Base-by-base conservation (phyloP, 2,113 vertebrate species). In the Eolophus roseicapilla region DNA sequence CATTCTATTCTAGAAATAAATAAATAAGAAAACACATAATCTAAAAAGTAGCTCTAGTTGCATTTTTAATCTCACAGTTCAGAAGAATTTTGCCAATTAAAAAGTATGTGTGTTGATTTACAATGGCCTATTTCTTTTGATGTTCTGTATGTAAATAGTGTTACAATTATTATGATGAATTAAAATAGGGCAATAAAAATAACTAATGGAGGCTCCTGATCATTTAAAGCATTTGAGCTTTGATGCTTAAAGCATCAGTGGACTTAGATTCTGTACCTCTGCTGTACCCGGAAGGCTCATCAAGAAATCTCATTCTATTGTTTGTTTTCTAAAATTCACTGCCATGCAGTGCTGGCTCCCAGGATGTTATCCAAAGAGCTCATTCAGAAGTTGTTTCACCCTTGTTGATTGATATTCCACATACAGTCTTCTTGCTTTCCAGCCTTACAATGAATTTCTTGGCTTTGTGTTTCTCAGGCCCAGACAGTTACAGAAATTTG, bases 51-150 rank as follows among this genome's bases (percentile, higher is more conserved):
- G 65, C 65, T 85, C 67, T 37, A 41, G 74, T 73, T 96, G 76
- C 64, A 78, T 82, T 94, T 95, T 96, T 80, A 91, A 93, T 35
- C 14, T 85, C 33, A 49, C 13, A 79, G 67, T 93, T 95, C 85
- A 78, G 88, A 95, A 69, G 71, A 91, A 78, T 93, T 88, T 93
- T 86, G 57, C 70, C 69, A 95, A 92, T 94, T 88, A 95, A 94
- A 89, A 94, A 83, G 52, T 43, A 85, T 55, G 80, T 31, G 37
- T 82, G n/a, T 84, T 12, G 5, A 92, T 85, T 90, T 87, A 92
- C 55, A 78, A 52, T 92, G 95, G 55, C 79, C 91, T 93, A 82
- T 86, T 96, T 97, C 80, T 88, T 97, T 96, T 88, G 82, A 95
- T 93, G 92, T 76, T 84, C 53, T 90, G 43, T 90, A 82, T 90